Evolutionary conservation across 2,888 invertebrate species (phyloP).

Genomic region (Lepas anatifera): DNA sequence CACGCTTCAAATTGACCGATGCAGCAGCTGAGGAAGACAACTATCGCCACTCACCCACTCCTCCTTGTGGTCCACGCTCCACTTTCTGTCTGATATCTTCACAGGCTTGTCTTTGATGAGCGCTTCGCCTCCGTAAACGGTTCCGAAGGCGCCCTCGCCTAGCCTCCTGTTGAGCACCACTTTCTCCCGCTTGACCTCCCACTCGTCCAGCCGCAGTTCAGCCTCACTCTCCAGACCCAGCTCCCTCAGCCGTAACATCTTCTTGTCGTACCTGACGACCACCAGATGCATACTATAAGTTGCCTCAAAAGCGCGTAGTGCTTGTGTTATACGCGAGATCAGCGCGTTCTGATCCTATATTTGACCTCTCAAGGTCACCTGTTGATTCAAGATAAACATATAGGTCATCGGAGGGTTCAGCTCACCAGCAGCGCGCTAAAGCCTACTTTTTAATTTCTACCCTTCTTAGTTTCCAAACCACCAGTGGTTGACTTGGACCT

Average conservation of each 20-base stretch:
- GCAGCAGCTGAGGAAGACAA: too few relatives aligned
- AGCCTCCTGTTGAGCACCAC: conserved; percentile 74
- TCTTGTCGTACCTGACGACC: conserved; percentile 45
- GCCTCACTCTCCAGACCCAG: conserved; percentile 44
- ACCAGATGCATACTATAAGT: too few relatives aligned
- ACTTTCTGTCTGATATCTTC: background rate
- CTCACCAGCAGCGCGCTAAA: too few relatives aligned
- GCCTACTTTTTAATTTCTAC: too few relatives aligned
- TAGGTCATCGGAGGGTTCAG: too few relatives aligned
- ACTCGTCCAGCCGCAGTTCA: conserved; percentile 54
- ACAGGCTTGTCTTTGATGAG: conserved; percentile 26
- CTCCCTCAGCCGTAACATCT: conserved; percentile 55
- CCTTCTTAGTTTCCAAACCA: too few relatives aligned
- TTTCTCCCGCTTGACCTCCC: conserved; percentile 72
- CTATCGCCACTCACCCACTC: background rate
- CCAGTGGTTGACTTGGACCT: too few relatives aligned
- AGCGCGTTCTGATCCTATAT: too few relatives aligned
- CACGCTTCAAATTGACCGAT: background rate
- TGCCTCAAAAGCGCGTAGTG: too few relatives aligned
- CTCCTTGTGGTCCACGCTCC: background rate
- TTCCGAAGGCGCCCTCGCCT: conserved; percentile 85
- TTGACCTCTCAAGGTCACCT: too few relatives aligned
- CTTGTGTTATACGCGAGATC: too few relatives aligned
- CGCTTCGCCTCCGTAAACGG: conserved; percentile 74
- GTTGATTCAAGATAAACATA: too few relatives aligned